A percentile compares a stretch with the other conserved stretches of the same genome.
These are phyloP conservation scores for Leuctra nigra DNA, from an alignment of 2,888 invertebrate species.

Conservation along the genomic window DNA sequence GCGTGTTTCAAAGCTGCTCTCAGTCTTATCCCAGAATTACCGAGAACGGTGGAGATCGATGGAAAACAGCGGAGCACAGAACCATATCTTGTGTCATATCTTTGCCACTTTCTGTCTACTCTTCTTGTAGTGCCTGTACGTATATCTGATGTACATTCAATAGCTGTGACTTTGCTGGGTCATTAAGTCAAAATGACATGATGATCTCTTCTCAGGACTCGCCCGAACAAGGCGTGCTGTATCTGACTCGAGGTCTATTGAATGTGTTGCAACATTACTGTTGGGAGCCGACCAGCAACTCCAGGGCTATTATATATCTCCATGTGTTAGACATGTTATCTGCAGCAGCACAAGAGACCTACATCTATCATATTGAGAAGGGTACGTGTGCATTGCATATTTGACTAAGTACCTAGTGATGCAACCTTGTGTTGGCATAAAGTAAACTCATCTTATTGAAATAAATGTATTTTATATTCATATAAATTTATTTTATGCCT, in stretches of 20 bases:
- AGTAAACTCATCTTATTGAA: too few species aligned
- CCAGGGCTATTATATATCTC: constrained; percentile 63
- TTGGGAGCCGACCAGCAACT: constrained; percentile 60
- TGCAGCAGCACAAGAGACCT: constrained; percentile 71
- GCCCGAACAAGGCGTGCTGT: constrained; percentile 80
- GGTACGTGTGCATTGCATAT: too few species aligned
- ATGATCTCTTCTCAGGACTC: constrained; percentile 75
- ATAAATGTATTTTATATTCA: too few species aligned
- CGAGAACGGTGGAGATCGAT: constrained; percentile 61
- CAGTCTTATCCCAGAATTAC: constrained; percentile 70
- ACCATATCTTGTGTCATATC: constrained; percentile 58
- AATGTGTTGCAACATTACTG: constrained; percentile 70
- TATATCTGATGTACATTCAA: constrained; percentile 28
- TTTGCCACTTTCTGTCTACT: constrained; percentile 74
- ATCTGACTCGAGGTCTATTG: constrained; percentile 70
- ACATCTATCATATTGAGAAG: constrained; percentile 79
- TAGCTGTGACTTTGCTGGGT: too few species aligned
- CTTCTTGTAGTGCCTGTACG: constrained; percentile 74
- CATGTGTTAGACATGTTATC: constrained; percentile 72
- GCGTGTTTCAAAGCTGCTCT: constrained; percentile 89
- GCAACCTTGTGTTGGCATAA: too few species aligned
- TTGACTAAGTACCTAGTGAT: too few species aligned
- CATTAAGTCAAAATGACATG: too few species aligned
- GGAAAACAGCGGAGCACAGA: constrained; percentile 69
- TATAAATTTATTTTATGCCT: too few species aligned